Base-by-base conservation (phyloP, 2,888 invertebrate genomes). In the Habrosyne pyritoides region DNA sequence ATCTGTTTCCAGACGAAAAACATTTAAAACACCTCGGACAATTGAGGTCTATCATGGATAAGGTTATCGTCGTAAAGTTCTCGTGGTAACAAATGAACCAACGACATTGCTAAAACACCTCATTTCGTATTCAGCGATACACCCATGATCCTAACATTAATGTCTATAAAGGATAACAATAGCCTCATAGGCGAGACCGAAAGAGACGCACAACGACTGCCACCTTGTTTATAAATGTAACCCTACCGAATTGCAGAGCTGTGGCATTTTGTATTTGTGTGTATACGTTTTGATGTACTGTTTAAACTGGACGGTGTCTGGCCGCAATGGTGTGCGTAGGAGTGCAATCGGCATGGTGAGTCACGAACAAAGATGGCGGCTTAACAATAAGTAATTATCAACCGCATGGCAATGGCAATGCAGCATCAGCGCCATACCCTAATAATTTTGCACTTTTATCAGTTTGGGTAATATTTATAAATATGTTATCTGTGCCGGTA, bases 351-450 rank as follows among this genome's bases (percentile, higher is more conserved):
- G 59, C 57, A 36, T 54, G 58, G 61, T 85, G 85, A 84, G 66
- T 85, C 85, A 86, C 60, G 53, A 53, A 61, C 64, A 72, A 87
- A 86, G 74, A 88, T 87, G 89, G 87, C 87, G 63, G 78, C 71
- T 71, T 67, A 78, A 86, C 85, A 84, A 86, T 85, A 81, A 81
- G 79, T 83, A 86, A 86, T 87, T 84, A 86, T 86, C 81, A 73
- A 73, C 73, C 42, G 42, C 42, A 42, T 42, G 18, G 42, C 36
- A 36, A 24, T 24, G 12, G 12, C 33, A n/a, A n/a, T n/a, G 7
- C 42, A 42, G 6, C 42, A 42, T 6, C 18, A 42, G 42, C 14
- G 42, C 42, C 18, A 42, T 8, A 18, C 14, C 42, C 18, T 18
- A n/a, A 6, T 14, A 5, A 2, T n/a, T 12, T 10, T 14, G 14